Base-by-base conservation (phyloP, 2,113 vertebrate genomes). In the Muscicapa adusta region DNA sequence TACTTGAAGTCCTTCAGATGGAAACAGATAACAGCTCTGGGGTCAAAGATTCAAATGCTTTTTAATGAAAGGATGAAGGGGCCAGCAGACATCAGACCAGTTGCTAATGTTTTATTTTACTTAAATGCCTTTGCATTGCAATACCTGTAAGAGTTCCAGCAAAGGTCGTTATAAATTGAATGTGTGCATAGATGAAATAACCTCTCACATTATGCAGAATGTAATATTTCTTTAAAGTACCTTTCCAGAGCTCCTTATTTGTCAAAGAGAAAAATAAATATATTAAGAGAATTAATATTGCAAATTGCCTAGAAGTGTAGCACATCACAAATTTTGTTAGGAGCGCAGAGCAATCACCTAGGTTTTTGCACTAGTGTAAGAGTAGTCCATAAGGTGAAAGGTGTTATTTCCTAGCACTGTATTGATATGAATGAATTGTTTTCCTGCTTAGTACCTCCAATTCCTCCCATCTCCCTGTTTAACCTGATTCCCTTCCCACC, bases 401-500 rank as follows among this genome's bases (percentile, higher is more conserved):
- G 4, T 28, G 6, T 43, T 9, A 53, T 72, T 90, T 91, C 45
- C 66, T 75, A 62, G 18, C 25, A 70, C 8, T 23, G 4, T 45
- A 29, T 53, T 34, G 6, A 50, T 60, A 62, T 10, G 3, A 92
- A 72, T 66, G 50, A 2, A 40, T 20, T 40, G 5, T 34, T 60
- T 50, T 71, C 29, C 54, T 58, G 7, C 81, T 74, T 33, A 40
- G 7, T 48, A 54, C 1, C 1, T 10, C 10, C 8, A 24, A 6
- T 45, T 15, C 20, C 17, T 54, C 17, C 13, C 10, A 8, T 38
- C 8, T 60, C 3, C 2, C 23, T 56, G 1, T 50, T 53, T 20
- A 29, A 14, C 5, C 4, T 18, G 2, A 12, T 61, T 31, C 4
- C 17, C 8, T 33, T n/a, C 6, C 5, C 16, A 25, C 1, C 6